Evolutionary conservation across 2,797 vertebrate genomes (phyloP), one percentile per base, ranked within the genome.

Genomic region (Molossus alvarezi): DNA sequence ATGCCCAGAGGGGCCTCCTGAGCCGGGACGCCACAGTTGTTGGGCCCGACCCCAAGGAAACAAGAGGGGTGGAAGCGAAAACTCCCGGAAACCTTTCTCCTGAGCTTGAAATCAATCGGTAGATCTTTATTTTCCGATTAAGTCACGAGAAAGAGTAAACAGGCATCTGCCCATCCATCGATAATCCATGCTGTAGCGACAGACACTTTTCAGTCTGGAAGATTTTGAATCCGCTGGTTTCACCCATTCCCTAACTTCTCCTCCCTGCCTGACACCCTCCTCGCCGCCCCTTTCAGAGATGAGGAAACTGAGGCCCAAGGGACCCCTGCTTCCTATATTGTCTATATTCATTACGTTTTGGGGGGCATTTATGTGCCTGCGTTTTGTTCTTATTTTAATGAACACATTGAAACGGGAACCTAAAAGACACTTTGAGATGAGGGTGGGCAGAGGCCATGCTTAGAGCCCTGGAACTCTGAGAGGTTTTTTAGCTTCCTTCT

Each of bases 381-480:
- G 9, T 93, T 85, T 48, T 55, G 9, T 81, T 90, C 41, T 92
- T 69, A 62, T 72, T 87, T 83, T 95, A 88, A 83, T 33, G 72
- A 85, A n/a, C 15, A 77, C 7, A 80, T 89, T 67, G 62, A 92
- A 94, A 62, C 29, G 83, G 65, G 53, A 87, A 17, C n/a, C 45
- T 58, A 57, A 91, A 62, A 72, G 27, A 51, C 17, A 48, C 0
- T 23, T 3, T 37, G 48, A 55, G 67, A 53, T 45, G 23, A 29
- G 4, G 21, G 20, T 73, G 6, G 58, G 80, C 29, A 81, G 62
- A 9, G 48, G 6, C 12, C 41, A 4, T 10, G 10, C n/a, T 23
- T 45, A 9, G 51, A 41, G 25, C 58, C 81, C 77, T 67, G 58
- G 10, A 60, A n/a, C 15, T 27, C 1, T 48, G 75, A 80, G n/a